Conservation (phyloP, 2,888 invertebrate genomes). For the Actias luna region DNA sequence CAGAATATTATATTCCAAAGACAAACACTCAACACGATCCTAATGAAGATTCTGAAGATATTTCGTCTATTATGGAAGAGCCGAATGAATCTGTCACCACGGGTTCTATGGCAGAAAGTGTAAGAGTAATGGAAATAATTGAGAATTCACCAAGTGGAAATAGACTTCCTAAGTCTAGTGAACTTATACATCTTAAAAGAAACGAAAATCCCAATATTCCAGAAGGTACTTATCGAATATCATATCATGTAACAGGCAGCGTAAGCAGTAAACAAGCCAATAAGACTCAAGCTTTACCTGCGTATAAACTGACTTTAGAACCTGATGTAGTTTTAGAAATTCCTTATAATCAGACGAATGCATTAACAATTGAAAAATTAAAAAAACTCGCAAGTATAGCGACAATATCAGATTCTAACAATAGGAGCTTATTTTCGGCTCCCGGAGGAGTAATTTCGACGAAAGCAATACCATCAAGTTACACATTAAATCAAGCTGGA, state of each 20-base stretch:
- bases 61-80: constrained; percentile 37
- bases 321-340: constrained; percentile 74
- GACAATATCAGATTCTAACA: constrained; percentile 76
- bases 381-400: constrained; percentile 81
- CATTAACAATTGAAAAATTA: constrained; percentile 71
- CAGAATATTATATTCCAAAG: constrained; percentile 49
- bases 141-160: constrained; percentile 45
- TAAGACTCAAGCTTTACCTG: constrained; percentile 67
- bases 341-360: constrained; percentile 64
- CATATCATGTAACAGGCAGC: constrained; percentile 75
- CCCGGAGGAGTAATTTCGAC: constrained; percentile 80
- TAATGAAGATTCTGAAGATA: constrained; percentile 43
- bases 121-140: constrained; percentile 36
- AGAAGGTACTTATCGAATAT: constrained; percentile 71
- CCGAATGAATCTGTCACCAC: constrained; percentile 35
- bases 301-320: constrained; percentile 69
- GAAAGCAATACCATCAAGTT: constrained; percentile 83
- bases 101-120: constrained; percentile 43
- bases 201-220: constrained; percentile 51
- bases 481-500: constrained; percentile 84
- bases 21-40: constrained; percentile 40
- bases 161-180: constrained; percentile 67
- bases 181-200: constrained; percentile 45
- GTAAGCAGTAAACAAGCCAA: constrained; percentile 76
- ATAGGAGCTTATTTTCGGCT: constrained; percentile 73